A percentile compares a stretch with the other conserved stretches of the same genome.
These are phyloP conservation scores for Ictinia mississippiensis DNA, from an alignment of 2,797 vertebrate genomes.

Conservation along the genomic window DNA sequence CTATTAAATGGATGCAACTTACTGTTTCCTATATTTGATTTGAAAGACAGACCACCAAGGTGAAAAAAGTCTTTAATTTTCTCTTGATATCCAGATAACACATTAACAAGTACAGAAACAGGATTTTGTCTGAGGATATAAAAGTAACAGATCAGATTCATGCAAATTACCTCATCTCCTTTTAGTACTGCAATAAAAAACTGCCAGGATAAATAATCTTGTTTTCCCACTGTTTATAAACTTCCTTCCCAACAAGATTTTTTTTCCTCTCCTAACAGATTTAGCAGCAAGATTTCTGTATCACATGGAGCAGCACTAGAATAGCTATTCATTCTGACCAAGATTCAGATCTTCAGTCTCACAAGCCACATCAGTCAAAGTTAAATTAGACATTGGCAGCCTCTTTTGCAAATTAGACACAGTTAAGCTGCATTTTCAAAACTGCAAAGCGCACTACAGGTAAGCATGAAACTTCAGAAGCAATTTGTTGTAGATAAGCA, in stretches of 20 bases:
- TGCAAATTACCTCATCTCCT: background rate
- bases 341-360: background rate
- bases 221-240: background rate
- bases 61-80: background rate
- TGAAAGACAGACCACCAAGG: background rate
- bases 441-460: background rate
- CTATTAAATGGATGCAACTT: background rate
- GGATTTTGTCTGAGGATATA: background rate
- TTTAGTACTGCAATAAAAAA: background rate
- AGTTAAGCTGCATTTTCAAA: background rate
- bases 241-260: background rate
- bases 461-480: background rate
- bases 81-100: background rate
- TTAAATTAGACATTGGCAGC: background rate
- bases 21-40: background rate
- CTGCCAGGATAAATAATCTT: background rate
- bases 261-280: background rate
- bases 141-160: background rate
- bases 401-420: background rate
- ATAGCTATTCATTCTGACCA: background rate
- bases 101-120: background rate
- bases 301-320: background rate
- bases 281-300: background rate
- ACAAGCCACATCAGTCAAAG: background rate
- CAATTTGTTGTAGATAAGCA: background rate